Conservation (phyloP, 64 coral and sea anemone genomes). For the Montipora foliosa region DNA sequence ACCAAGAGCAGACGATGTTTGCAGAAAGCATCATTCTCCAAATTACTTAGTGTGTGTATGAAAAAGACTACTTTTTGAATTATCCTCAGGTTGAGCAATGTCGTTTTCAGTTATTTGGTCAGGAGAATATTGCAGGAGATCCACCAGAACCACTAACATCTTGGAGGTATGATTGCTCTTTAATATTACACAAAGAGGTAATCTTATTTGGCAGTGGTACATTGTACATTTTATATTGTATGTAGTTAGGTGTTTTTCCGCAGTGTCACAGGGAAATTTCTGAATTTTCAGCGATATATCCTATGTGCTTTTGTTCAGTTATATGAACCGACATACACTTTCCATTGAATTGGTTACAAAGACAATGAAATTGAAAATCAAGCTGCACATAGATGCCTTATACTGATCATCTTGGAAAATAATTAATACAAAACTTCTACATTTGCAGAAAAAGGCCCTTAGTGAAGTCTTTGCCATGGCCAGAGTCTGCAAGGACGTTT, state of each 20-base stretch:
- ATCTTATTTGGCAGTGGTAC: background rate
- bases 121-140: background rate
- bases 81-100: conserved; percentile 1
- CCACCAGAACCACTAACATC: background rate
- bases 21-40: background rate
- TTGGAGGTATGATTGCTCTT: background rate
- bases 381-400: background rate
- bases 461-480: background rate
- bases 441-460: conserved; percentile 1
- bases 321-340: too few relatives aligned
- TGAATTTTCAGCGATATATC: too few relatives aligned
- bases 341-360: too few relatives aligned
- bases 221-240: background rate
- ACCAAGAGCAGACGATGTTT: background rate
- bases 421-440: background rate
- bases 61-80: background rate
- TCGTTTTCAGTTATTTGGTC: background rate
- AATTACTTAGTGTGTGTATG: background rate
- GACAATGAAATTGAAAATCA: too few relatives aligned
- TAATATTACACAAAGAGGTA: background rate
- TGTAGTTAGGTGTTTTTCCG: background rate
- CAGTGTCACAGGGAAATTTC: background rate
- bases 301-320: too few relatives aligned
- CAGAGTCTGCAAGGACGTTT: background rate
- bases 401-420: background rate